These are phyloP conservation scores for Lutraria rhynchaena DNA, from an alignment of 1,140 invertebrate genomes.

Conservation along the genomic window DNA sequence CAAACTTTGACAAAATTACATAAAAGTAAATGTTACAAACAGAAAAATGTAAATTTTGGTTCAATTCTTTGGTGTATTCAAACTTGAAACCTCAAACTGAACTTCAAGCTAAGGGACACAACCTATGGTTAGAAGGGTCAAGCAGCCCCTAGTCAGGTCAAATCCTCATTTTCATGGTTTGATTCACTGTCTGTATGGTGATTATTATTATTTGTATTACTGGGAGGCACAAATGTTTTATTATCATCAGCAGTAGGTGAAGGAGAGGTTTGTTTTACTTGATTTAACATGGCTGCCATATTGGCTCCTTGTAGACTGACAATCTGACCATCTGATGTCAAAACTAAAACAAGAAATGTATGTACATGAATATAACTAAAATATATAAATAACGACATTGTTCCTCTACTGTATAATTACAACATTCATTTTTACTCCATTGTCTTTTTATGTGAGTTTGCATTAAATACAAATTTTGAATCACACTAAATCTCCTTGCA, in stretches of 20 bases:
- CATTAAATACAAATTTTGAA: too few species aligned
- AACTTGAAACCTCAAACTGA: too few species aligned
- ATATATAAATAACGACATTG: neutral
- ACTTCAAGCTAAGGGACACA: too few species aligned
- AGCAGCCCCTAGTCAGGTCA: constrained; percentile 24
- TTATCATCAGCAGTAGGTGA: constrained; percentile 17
- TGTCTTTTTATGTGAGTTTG: too few species aligned
- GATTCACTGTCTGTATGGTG: constrained; percentile 57
- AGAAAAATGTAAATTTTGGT: too few species aligned
- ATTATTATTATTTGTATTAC: constrained; percentile 56
- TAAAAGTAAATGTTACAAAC: too few species aligned
- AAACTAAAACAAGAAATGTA: constrained; percentile 52
- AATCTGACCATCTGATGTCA: constrained; percentile 64
- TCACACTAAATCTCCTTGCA: too few species aligned
- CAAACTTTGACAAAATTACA: too few species aligned
- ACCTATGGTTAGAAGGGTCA: too few species aligned
- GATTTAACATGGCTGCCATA: constrained; percentile 39
- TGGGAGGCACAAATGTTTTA: constrained; percentile 17
- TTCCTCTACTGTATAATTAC: too few species aligned
- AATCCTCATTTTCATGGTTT: constrained; percentile 34
- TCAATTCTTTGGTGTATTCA: too few species aligned
- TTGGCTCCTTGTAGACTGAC: constrained; percentile 41
- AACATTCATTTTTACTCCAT: too few species aligned
- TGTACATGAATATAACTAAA: neutral
- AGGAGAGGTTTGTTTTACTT: constrained; percentile 43